phyloP scores from a whole-genome alignment of 2,797 vertebrate genomes.

The Diplodus puntazzo region DNA sequence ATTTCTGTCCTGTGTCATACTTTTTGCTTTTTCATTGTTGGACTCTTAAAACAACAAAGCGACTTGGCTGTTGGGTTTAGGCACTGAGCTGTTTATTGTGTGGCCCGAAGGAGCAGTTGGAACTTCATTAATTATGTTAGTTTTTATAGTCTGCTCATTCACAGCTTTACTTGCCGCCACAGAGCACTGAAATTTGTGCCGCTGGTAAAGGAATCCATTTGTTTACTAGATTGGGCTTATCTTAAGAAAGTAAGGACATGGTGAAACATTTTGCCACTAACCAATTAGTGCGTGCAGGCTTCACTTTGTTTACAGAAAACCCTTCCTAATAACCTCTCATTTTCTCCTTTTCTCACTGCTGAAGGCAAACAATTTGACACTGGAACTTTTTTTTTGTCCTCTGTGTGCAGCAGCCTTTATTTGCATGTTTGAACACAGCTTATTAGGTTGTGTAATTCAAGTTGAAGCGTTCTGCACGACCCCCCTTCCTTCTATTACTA shows the following conservation, averaged over 20 bases:
- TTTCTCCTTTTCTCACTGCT: conserved; percentile 57
- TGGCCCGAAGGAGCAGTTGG: conserved; percentile 67
- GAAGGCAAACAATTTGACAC: conserved; percentile 60
- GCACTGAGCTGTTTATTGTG: conserved; percentile 52
- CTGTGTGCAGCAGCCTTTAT: conserved; percentile 62
- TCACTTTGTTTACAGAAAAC: conserved; percentile 64
- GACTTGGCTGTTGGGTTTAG: conserved; percentile 57
- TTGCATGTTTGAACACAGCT: conserved; percentile 75
- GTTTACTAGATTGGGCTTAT: conserved; percentile 70
- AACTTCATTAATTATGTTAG: conserved; percentile 75
- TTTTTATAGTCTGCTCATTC: conserved; percentile 70
- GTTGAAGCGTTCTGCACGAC: conserved; percentile 46
- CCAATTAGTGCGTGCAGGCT: conserved; percentile 61
- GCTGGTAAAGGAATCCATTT: conserved; percentile 65
- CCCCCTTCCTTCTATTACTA: conserved; percentile 45
- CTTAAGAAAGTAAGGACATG: conserved; percentile 56
- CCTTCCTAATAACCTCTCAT: conserved; percentile 53
- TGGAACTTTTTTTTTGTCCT: conserved; percentile 52
- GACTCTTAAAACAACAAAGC: conserved; percentile 42
- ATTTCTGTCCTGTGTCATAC: conserved; percentile 18
- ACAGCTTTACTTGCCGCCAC: conserved; percentile 67
- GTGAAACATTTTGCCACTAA: conserved; percentile 59
- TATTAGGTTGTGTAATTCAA: conserved; percentile 71
- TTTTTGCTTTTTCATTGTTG: conserved; percentile 37
- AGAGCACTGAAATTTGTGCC: conserved; percentile 51